A percentile compares a stretch with the other conserved stretches of the same genome.
These are phyloP conservation scores for Drosophila multiciliata DNA, from an alignment of 2,888 invertebrate species.

Conservation along the genomic window DNA sequence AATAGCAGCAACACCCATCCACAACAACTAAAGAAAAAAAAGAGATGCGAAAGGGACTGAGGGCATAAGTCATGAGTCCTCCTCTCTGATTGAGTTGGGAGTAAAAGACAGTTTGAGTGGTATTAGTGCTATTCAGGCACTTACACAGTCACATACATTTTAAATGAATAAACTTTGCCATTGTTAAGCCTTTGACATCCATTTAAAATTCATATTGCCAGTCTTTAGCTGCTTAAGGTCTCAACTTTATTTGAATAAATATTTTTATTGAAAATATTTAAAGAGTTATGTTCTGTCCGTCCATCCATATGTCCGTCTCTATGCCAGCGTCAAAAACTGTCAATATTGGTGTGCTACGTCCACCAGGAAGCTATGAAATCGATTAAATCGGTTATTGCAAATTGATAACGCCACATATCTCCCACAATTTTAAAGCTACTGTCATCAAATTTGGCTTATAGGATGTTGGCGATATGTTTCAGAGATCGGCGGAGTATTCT, in stretches of 20 bases:
- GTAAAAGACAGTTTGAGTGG: constrained; percentile 20
- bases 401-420: too few relatives aligned
- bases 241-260: neutral
- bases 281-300: neutral
- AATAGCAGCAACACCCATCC: constrained; percentile 32
- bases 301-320: too few relatives aligned
- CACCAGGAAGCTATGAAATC: too few relatives aligned
- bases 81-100: constrained; percentile 44
- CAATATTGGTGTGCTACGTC: neutral
- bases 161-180: neutral
- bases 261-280: neutral
- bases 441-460: too few relatives aligned
- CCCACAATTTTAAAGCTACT: too few relatives aligned
- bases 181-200: neutral
- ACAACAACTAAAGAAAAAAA: constrained; percentile 25
- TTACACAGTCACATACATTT: neutral
- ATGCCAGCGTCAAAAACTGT: neutral
- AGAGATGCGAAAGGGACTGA: constrained; percentile 2
- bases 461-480: too few relatives aligned
- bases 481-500: too few relatives aligned
- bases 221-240: neutral
- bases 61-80: constrained; percentile 17
- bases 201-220: neutral
- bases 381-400: too few relatives aligned
- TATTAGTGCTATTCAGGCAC: constrained; percentile 7